Conservation (phyloP, 2,113 vertebrate species). For the Symphodus melops region DNA sequence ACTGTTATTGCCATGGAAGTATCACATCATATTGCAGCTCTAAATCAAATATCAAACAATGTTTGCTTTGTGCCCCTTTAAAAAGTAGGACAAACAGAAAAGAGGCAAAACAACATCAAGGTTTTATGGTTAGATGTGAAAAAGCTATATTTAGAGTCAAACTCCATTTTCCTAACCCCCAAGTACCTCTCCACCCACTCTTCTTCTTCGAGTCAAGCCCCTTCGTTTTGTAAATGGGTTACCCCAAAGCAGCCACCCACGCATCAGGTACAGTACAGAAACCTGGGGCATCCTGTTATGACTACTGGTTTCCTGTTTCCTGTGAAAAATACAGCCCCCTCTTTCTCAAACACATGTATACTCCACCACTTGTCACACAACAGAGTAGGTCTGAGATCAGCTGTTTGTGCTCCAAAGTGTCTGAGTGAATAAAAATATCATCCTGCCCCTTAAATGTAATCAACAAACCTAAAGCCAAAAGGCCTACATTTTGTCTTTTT, state of each 20-base stretch:
- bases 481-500: not conserved
- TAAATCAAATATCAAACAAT: slow-evolving; percentile 67
- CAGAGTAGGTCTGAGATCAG: slow-evolving; percentile 46
- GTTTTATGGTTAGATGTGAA: slow-evolving; percentile 10
- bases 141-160: slow-evolving; percentile 75
- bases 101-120: slow-evolving; percentile 40
- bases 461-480: not conserved
- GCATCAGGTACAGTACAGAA: slow-evolving; percentile 83
- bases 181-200: slow-evolving; percentile 69
- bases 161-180: slow-evolving; percentile 76
- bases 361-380: slow-evolving; percentile 19
- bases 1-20: slow-evolving; percentile 56
- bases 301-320: slow-evolving; percentile 84
- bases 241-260: slow-evolving; percentile 79
- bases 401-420: slow-evolving; percentile 14
- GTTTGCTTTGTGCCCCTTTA: slow-evolving; percentile 57
- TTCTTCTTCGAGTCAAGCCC: slow-evolving; percentile 51
- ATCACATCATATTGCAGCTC: slow-evolving; percentile 61
- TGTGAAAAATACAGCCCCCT: slow-evolving; percentile 68
- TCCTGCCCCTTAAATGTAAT: slow-evolving; percentile 4
- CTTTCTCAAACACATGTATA: slow-evolving; percentile 28
- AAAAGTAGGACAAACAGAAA: slow-evolving; percentile 69
- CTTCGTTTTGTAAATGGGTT: slow-evolving; percentile 73
- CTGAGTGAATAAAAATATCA: not conserved
- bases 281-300: slow-evolving; percentile 84